Evolutionary conservation across 1,140 invertebrate genomes (phyloP), one percentile per base, ranked within the genome.

Genomic region (Adoxophyes honmai): DNA sequence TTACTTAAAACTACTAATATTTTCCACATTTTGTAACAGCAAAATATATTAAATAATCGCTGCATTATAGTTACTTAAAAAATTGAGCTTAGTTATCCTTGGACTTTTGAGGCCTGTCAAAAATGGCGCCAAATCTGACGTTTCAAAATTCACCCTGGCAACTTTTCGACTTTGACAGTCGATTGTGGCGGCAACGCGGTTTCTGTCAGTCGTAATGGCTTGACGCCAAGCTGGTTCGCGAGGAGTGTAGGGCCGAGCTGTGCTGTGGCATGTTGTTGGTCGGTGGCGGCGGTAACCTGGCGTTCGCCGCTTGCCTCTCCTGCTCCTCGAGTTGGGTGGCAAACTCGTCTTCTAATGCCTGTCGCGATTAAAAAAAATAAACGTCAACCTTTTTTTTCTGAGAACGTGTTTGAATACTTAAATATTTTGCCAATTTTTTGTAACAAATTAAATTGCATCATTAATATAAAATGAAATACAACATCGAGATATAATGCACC

Each of bases 321-420:
- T 94, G 93, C 64, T 94, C 93, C 55, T 92, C 92, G 35, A 92
- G 71, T 70, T 94, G 92, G 14, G 86, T 78, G 28, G 89, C 80
- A 76, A 94, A 94, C 65, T 94, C 92, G 62, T 94, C 92, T 71
- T 94, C 93, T 60, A 94, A 75, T 67, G 89, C 91, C 93, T 94
- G 74, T 48, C 48, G 42, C 16, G 16, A 21, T 21, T 28, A 10
- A 33, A 9, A 33, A 48, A 44, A 21, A 28, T 3, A 28, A 28
- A 3, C 21, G 21, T 28, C 21, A 28, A n/a, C n/a, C n/a, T n/a
- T n/a, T n/a, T n/a, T n/a, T n/a, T n/a, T n/a, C n/a, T n/a, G n/a
- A n/a, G n/a, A n/a, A n/a, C n/a, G n/a, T n/a, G n/a, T n/a, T n/a
- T n/a, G n/a, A n/a, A n/a, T n/a, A n/a, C n/a, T n/a, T n/a, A n/a